Evolutionary conservation across 2,113 vertebrate genomes (phyloP).

Genomic region (Ochotona curzoniae): DNA sequence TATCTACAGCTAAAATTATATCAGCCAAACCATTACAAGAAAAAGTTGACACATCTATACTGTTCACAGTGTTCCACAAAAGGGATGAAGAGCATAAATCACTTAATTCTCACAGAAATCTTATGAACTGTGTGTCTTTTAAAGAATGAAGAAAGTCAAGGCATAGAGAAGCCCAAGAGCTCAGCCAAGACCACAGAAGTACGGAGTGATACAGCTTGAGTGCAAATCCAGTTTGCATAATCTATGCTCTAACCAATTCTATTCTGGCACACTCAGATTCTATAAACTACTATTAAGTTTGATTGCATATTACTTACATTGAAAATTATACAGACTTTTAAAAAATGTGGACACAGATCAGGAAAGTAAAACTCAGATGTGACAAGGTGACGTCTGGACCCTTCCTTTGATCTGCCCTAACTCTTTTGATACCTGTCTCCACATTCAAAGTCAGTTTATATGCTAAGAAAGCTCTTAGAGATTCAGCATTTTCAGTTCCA

Average conservation of each 20-base stretch:
- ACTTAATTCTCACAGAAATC: neutral
- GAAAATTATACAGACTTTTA: neutral
- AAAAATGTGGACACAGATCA: neutral
- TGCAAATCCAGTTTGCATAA: neutral
- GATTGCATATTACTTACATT: neutral
- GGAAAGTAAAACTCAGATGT: no score
- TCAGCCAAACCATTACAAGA: neutral
- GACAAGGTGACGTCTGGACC: neutral
- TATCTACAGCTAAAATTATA: no score
- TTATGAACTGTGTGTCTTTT: neutral
- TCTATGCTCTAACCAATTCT: neutral
- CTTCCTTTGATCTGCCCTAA: neutral
- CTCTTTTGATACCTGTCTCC: neutral
- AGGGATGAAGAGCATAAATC: neutral
- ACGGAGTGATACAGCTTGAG: neutral
- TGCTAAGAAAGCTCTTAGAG: neutral
- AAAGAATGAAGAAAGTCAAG: neutral
- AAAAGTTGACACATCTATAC: neutral
- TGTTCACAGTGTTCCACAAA: neutral
- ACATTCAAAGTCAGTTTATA: neutral
- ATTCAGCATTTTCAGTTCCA: neutral
- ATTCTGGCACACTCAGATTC: no score
- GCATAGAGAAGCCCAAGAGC: neutral
- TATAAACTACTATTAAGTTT: neutral
- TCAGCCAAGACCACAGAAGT: neutral